These are phyloP conservation scores for Hypothenemus hampei DNA, from an alignment of 1,140 invertebrate genomes.

Conservation along the genomic window DNA sequence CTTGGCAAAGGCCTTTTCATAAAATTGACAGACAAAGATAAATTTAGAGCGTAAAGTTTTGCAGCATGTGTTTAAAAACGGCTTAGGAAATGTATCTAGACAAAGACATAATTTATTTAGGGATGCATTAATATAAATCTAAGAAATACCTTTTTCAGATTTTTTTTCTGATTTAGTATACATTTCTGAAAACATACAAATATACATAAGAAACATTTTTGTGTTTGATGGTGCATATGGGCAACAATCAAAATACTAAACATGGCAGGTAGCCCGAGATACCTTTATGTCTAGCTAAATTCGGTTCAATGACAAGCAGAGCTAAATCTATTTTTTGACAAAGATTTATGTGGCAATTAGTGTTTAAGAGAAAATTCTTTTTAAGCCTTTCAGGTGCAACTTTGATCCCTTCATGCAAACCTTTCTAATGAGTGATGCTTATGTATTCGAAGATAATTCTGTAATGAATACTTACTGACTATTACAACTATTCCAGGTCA, in stretches of 20 bases:
- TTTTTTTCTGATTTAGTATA: no score
- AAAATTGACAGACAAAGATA: constrained; percentile 19
- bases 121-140: no score
- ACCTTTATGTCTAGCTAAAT: neutral
- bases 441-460: no score
- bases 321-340: neutral
- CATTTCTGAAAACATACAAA: no score
- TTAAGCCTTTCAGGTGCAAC: no score
- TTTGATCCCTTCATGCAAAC: no score
- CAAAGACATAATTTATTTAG: constrained; percentile 7
- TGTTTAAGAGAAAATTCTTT: neutral
- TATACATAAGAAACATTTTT: no score
- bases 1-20: constrained; percentile 8
- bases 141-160: no score
- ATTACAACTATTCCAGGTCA: no score
- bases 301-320: neutral
- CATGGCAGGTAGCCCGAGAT: neutral
- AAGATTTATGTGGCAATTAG: constrained; percentile 8
- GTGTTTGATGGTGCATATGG: no score
- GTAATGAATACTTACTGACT: no score
- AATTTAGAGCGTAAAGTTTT: constrained; percentile 10
- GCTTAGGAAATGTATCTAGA: constrained; percentile 16
- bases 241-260: neutral
- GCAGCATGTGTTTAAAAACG: constrained; percentile 12
- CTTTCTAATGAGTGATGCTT: no score